These are phyloP conservation scores for Drosophila kepulauana DNA, from an alignment of 1,140 invertebrate genomes.

Conservation along the genomic window DNA sequence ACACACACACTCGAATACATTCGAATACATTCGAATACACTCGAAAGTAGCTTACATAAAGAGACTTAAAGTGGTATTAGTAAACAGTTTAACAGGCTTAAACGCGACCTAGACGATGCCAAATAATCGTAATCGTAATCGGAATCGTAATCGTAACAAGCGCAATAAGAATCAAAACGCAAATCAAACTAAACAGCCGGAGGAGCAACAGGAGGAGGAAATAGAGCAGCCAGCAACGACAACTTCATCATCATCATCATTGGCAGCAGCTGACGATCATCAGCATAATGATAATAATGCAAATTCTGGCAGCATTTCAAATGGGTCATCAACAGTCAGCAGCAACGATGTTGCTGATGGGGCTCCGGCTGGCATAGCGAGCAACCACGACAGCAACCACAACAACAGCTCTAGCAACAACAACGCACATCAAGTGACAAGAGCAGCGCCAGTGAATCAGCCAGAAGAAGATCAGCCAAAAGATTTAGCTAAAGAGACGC, in stretches of 20 bases:
- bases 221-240: slow-evolving; percentile 21
- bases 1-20: slow-evolving; percentile 5
- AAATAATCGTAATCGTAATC: slow-evolving; percentile 81
- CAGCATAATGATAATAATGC: slow-evolving; percentile 62
- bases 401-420: slow-evolving; percentile 11
- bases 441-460: slow-evolving; percentile 9
- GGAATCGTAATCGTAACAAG: slow-evolving; percentile 80
- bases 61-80: slow-evolving; percentile 15
- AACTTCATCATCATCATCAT: slow-evolving; percentile 21
- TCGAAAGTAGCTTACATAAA: slow-evolving; percentile 23
- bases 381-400: slow-evolving; percentile 9
- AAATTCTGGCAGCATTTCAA: slow-evolving; percentile 78
- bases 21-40: not conserved
- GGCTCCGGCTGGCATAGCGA: slow-evolving; percentile 31
- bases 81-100: slow-evolving; percentile 32
- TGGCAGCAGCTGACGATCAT: slow-evolving; percentile 21
- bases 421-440: not conserved
- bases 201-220: slow-evolving; percentile 11
- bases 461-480: slow-evolving; percentile 11
- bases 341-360: slow-evolving; percentile 39
- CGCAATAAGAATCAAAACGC: slow-evolving; percentile 70
- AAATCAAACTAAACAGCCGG: slow-evolving; percentile 55
- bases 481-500: slow-evolving; percentile 1
- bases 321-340: slow-evolving; percentile 56
- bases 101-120: slow-evolving; percentile 74